Evolutionary conservation across 2,797 vertebrate species (phyloP).

Genomic region (Intellagama lesueurii): DNA sequence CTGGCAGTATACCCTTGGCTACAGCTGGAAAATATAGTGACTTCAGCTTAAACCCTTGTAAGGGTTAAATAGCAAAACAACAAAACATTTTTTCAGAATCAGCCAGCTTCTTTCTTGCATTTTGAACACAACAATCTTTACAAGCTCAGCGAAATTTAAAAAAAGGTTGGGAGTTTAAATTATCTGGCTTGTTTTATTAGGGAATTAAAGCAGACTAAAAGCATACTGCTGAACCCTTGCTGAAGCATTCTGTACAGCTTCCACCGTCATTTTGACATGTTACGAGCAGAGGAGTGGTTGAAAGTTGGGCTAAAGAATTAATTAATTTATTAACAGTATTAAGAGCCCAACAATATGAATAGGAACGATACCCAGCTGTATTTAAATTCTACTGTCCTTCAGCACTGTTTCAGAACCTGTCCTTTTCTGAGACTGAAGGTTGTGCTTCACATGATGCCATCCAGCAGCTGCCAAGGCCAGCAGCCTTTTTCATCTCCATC

Average conservation of each 20-base stretch:
- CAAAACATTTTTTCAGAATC: background rate
- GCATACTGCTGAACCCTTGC: background rate
- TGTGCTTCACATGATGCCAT: background rate
- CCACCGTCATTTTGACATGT: background rate
- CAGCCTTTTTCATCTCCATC: background rate
- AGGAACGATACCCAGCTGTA: background rate
- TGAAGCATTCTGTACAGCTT: background rate
- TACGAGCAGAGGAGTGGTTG: background rate
- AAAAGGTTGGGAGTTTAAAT: background rate
- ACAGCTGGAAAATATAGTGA: conserved; percentile 65
- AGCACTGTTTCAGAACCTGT: background rate
- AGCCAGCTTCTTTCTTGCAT: background rate
- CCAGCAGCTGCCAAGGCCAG: background rate
- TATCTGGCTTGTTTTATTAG: background rate
- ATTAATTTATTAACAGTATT: no score
- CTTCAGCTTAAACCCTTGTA: conserved; percentile 57
- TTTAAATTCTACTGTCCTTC: background rate
- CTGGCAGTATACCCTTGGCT: conserved; percentile 63
- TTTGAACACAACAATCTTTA: background rate
- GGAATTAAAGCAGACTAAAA: background rate
- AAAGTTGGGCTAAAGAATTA: background rate
- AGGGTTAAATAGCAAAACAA: background rate
- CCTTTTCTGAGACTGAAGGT: background rate
- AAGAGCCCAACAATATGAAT: background rate
- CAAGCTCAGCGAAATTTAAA: background rate